Conservation (phyloP, 2,888 invertebrate species). For the Troides aeacus region DNA sequence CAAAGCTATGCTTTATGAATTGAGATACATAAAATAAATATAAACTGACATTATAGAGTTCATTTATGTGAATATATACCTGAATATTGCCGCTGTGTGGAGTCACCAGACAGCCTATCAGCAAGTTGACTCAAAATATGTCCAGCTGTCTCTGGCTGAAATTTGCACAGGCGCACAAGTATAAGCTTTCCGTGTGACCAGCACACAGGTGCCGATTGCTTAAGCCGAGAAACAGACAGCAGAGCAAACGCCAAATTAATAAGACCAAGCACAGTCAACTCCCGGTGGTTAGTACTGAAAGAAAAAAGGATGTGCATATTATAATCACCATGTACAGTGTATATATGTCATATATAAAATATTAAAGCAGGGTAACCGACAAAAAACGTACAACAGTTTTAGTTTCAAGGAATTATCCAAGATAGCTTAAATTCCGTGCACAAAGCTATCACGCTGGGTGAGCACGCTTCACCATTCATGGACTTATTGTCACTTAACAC, state of each 20-base stretch:
- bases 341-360: too few relatives aligned
- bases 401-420: too few relatives aligned
- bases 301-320: neutral
- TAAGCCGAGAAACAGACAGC: slow-evolving; percentile 47
- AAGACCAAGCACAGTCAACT: slow-evolving; percentile 63
- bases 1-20: too few relatives aligned
- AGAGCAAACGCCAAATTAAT: slow-evolving; percentile 62
- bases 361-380: too few relatives aligned
- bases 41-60: too few relatives aligned
- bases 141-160: slow-evolving; percentile 58
- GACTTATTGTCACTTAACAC: too few relatives aligned
- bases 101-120: slow-evolving; percentile 54
- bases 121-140: slow-evolving; percentile 57
- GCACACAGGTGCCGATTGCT: slow-evolving; percentile 47
- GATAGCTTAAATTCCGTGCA: too few relatives aligned
- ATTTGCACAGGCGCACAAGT: slow-evolving; percentile 58
- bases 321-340: too few relatives aligned
- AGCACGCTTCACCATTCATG: too few relatives aligned
- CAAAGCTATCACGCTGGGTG: too few relatives aligned
- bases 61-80: slow-evolving; percentile 40
- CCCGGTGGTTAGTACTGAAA: slow-evolving; percentile 64
- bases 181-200: slow-evolving; percentile 64
- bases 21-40: too few relatives aligned
- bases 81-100: slow-evolving; percentile 53
- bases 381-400: too few relatives aligned